Base-by-base conservation (phyloP, 2,113 vertebrate species). In the Chauna torquata region DNA sequence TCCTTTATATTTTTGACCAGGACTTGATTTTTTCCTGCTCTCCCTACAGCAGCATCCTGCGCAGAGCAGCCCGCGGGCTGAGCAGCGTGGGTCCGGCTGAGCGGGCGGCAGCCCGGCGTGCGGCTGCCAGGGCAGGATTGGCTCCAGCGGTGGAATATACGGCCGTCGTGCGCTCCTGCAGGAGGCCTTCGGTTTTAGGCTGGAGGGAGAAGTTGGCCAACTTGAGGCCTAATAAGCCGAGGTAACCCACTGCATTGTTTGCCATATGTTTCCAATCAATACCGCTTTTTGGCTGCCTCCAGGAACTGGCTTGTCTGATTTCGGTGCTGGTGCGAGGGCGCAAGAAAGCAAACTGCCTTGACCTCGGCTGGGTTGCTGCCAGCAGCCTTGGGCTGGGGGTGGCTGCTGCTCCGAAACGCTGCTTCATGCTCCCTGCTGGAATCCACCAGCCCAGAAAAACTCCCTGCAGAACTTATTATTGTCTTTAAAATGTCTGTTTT, bases 241-340 rank as follows among this genome's bases (percentile, higher is more conserved):
- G 86, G 34, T 66, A 72, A 71, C 80, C 45, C 11, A 3, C 57
- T 11, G 28, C 47, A 7, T 27, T 14, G 16, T 61, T 70, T 92
- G 42, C 86, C 86, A 62, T 94, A 30, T 96, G 94, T 97, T 98
- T 97, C 86, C 84, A 90, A 71, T 95, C 94, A 77, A 2, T 88
- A 17, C 62, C 25, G 25, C 52, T 86, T 93, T 88, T 89, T 66
- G 92, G 64, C 79, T 9, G 44, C 86, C 79, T 87, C 57, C 20
- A 78, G 80, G 79, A 83, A 75, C 68, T 71, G 36, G 64, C 65
- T 28, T 42, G 4, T 16, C 74, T 64, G 81, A 82, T 23, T 86
- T 70, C 24, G 58, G 47, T 13, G 91, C 52, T 88, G 47, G 54
- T 11, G 66, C n/a, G 72, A 89, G 30, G n/a, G 50, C 42, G 12